Evolutionary conservation across 1,140 invertebrate species (phyloP).

Genomic region (Cotesia chilonis): DNA sequence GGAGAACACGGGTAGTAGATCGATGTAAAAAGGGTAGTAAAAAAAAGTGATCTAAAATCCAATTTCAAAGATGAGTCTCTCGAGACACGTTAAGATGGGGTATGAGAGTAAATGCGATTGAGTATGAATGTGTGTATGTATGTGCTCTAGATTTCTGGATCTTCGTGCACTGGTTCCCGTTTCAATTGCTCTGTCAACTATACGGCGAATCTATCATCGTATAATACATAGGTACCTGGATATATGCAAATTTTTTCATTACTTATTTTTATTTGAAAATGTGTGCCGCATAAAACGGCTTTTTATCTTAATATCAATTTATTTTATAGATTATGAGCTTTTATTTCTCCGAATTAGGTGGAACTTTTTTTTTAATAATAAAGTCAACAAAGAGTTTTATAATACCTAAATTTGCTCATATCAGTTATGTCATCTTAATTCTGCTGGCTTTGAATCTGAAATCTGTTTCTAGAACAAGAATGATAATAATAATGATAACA

Average conservation of each 20-base stretch:
- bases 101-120: not conserved
- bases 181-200: slow-evolving; percentile 16
- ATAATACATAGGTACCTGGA: not conserved
- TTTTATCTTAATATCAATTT: not conserved
- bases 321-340: not conserved
- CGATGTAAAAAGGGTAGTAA: not conserved
- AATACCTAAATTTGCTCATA: too few species aligned
- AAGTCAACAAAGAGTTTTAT: too few species aligned
- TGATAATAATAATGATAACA: too few species aligned
- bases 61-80: slow-evolving; percentile 40
- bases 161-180: not conserved
- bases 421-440: too few species aligned
- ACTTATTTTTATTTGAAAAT: not conserved
- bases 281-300: not conserved
- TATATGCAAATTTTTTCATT: slow-evolving; percentile 1
- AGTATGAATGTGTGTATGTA: not conserved
- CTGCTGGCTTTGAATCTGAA: too few species aligned
- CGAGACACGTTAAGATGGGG: slow-evolving; percentile 38
- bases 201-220: slow-evolving; percentile 21
- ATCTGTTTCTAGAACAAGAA: too few species aligned
- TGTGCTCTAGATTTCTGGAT: slow-evolving; percentile 1
- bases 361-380: not conserved
- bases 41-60: slow-evolving; percentile 32
- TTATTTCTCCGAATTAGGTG: not conserved
- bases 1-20: not conserved